Conservation (phyloP, 1,140 invertebrate species). For the Pachypeltis micranthus region DNA sequence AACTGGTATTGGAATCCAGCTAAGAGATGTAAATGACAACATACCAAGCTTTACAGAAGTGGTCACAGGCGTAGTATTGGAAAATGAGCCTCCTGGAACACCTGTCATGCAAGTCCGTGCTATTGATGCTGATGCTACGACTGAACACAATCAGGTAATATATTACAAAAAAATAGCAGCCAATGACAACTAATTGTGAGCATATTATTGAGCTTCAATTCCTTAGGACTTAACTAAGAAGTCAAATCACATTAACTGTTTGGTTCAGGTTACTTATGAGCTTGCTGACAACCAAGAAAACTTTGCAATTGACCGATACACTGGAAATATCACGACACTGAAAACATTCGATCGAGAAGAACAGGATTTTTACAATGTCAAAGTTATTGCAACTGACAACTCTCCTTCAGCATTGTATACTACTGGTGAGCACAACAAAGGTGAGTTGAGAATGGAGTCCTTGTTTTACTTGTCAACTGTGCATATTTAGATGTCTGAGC, state of each 20-base stretch:
- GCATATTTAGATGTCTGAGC: too few species aligned
- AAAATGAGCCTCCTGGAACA: conserved; percentile 68
- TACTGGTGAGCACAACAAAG: conserved; percentile 53
- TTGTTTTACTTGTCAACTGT: too few species aligned
- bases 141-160: conserved; percentile 57
- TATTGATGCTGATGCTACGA: conserved; percentile 72
- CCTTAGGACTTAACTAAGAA: too few species aligned
- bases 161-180: neutral
- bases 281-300: conserved; percentile 53
- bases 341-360: conserved; percentile 68
- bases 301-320: conserved; percentile 64
- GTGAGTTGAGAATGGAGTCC: too few species aligned
- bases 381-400: conserved; percentile 73
- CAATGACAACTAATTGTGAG: neutral
- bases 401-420: conserved; percentile 62
- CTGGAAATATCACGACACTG: conserved; percentile 72
- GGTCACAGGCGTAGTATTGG: conserved; percentile 61
- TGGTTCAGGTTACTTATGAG: conserved; percentile 51
- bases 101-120: conserved; percentile 76
- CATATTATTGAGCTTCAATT: neutral
- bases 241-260: too few species aligned
- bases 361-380: conserved; percentile 66
- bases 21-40: conserved; percentile 78
- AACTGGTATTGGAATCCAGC: conserved; percentile 59
- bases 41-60: conserved; percentile 71